A percentile compares a stretch with the other conserved stretches of the same genome.
These are phyloP conservation scores for Chrysolina oricalcia DNA, from an alignment of 2,888 invertebrate species.

Conservation along the genomic window DNA sequence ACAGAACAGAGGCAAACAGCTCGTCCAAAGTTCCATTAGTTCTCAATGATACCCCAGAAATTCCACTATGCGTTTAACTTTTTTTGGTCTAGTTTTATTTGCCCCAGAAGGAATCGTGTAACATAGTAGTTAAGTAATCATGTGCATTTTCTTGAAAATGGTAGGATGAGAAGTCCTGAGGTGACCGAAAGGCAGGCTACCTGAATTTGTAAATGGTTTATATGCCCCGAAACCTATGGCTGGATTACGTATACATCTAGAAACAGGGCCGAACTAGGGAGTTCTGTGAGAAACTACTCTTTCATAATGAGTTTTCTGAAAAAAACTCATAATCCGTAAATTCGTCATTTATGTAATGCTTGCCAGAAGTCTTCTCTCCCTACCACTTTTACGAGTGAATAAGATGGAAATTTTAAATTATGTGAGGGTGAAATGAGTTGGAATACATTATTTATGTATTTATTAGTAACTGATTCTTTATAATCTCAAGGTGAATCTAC, in stretches of 20 bases:
- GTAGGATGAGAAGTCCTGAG: constrained; percentile 59
- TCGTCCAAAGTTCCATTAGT: background rate
- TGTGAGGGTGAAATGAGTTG: too few species aligned
- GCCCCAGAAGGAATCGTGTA: constrained; percentile 56
- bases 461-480: too few species aligned
- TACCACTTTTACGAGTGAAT: too few species aligned
- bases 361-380: too few species aligned
- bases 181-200: constrained; percentile 61
- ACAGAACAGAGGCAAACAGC: too few species aligned
- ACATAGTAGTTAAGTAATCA: constrained; percentile 66
- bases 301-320: too few species aligned
- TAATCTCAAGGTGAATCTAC: background rate
- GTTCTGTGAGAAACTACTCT: too few species aligned
- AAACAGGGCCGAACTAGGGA: constrained; percentile 15
- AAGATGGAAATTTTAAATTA: too few species aligned
- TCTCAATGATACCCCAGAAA: background rate
- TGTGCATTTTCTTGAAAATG: constrained; percentile 62
- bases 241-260: constrained; percentile 48
- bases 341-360: too few species aligned
- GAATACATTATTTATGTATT: too few species aligned
- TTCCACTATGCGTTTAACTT: constrained; percentile 3
- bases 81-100: constrained; percentile 28
- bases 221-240: constrained; percentile 56
- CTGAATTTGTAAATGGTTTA: constrained; percentile 60
- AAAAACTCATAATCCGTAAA: too few species aligned